phyloP scores from a whole-genome alignment of 35 echinoderm and acorn worm species.

The Apostichopus parvimensis region DNA sequence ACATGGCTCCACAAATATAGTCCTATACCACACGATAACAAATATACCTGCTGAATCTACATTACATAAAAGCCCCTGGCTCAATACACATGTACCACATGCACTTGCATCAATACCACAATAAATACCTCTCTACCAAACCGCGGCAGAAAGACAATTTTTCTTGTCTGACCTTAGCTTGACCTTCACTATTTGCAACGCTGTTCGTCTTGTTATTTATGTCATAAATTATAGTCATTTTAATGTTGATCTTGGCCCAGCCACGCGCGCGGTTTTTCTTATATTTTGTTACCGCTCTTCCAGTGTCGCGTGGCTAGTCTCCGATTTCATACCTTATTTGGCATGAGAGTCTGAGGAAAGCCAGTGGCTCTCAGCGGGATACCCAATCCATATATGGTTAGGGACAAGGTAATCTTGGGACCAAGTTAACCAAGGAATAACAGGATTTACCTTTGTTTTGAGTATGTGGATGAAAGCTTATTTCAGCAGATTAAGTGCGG shows the following conservation, averaged over 20 bases:
- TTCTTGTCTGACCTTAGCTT: slow-evolving; percentile 20
- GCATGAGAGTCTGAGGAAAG: slow-evolving; percentile 34
- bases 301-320: slow-evolving; percentile 42
- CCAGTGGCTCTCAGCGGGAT: slow-evolving; percentile 38
- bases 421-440: neutral
- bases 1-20: no score
- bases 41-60: no score
- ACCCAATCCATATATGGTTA: slow-evolving; percentile 44
- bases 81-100: neutral
- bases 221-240: slow-evolving; percentile 46
- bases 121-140: neutral
- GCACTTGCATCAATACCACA: neutral
- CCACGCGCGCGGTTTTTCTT: slow-evolving; percentile 28
- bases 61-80: no score
- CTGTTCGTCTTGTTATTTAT: slow-evolving; percentile 22
- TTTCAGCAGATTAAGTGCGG: slow-evolving; percentile 30
- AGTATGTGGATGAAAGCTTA: slow-evolving; percentile 1
- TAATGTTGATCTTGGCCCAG: slow-evolving; percentile 38
- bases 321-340: slow-evolving; percentile 55
- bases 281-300: slow-evolving; percentile 1
- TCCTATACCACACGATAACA: no score
- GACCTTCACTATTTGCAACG: slow-evolving; percentile 23
- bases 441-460: slow-evolving; percentile 33
- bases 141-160: slow-evolving; percentile 7
- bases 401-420: slow-evolving; percentile 22